phyloP scores from a whole-genome alignment of 30 jellyfish, hydroid and myxozoan species.

The Aurelia coerulea region DNA sequence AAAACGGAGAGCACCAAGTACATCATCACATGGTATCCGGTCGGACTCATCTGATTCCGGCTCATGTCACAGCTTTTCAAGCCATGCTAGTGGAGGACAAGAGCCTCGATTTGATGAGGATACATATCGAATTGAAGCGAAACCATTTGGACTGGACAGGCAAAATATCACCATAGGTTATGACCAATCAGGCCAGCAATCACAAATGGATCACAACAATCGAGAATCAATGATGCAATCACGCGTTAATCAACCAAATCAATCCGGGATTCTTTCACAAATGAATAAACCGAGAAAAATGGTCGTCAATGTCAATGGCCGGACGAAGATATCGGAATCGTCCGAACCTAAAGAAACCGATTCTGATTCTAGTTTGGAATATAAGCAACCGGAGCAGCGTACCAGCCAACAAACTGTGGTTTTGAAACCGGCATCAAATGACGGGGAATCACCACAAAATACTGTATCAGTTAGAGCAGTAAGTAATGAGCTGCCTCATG shows the following conservation, averaged over 20 bases:
- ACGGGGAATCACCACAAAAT: background rate
- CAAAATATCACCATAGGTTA: too few species aligned
- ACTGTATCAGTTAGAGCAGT: background rate
- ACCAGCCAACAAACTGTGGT: too few species aligned
- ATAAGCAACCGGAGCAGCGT: too few species aligned
- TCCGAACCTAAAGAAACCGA: slow-evolving; percentile 10
- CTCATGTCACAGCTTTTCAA: slow-evolving; percentile 40
- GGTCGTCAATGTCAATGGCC: slow-evolving; percentile 62
- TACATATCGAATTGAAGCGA: background rate
- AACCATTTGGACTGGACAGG: background rate
- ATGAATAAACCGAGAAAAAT: slow-evolving; percentile 21
- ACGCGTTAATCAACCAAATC: background rate
- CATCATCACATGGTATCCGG: slow-evolving; percentile 50
- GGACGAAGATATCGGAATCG: slow-evolving; percentile 13
- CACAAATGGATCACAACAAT: too few species aligned
- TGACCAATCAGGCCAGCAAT: too few species aligned
- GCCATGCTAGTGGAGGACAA: slow-evolving; percentile 39
- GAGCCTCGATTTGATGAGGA: slow-evolving; percentile 50
- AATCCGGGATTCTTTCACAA: background rate
- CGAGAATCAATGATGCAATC: background rate
- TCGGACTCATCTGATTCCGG: slow-evolving; percentile 57
- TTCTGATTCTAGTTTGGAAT: background rate
- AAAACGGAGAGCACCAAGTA: slow-evolving; percentile 53
- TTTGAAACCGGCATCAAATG: background rate
- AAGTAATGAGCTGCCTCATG: background rate